Evolutionary conservation across 2,797 vertebrate species (phyloP), one percentile per base, ranked within the genome.

Genomic region (Melanotaenia pygmaea): DNA sequence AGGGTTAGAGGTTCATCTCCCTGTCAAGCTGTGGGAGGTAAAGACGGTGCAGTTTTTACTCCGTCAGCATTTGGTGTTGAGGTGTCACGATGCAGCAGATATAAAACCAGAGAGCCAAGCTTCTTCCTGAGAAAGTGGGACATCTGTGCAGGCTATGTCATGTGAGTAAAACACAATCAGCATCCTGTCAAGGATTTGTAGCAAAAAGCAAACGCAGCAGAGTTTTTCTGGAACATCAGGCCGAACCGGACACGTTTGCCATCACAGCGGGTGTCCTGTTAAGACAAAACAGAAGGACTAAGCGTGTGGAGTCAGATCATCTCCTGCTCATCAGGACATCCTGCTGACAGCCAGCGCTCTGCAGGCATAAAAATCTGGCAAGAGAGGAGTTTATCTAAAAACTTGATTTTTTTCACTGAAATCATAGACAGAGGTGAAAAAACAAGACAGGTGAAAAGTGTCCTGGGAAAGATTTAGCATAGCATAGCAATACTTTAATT

Each of bases 161-260:
- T 72, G 69, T 74, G 82, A 83, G 79, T 72, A 74, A 59, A 59
- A 82, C 85, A 43, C 54, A 77, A 82, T 89, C 88, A 89, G 86
- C 88, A 85, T 82, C 73, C 87, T 88, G 86, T 91, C 88, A 82
- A 72, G 16, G 56, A 35, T 72, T 53, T 43, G 24, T 11, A 64
- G 65, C 73, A 45, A 83, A 79, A 79, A 82, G 88, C 84, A 63
- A 76, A 86, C 65, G 59, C 38, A 13, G 85, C 83, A 77, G 13
- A 80, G 54, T 71, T 79, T 87, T 64, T 90, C 37, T 72, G 35
- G 74, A 68, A 4, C 77, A 86, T 77, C 64, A 64, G 76, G 75
- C 71, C 1, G 35, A 50, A 47, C 59, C 34, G 79, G 74, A 82
- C 59, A 65, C 53, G 83, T 59, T 64, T 60, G 80, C 65, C 59